A percentile compares a stretch with the other conserved stretches of the same genome.
Conservation (phyloP, 2,888 invertebrate species). For the Tipula helvola region DNA sequence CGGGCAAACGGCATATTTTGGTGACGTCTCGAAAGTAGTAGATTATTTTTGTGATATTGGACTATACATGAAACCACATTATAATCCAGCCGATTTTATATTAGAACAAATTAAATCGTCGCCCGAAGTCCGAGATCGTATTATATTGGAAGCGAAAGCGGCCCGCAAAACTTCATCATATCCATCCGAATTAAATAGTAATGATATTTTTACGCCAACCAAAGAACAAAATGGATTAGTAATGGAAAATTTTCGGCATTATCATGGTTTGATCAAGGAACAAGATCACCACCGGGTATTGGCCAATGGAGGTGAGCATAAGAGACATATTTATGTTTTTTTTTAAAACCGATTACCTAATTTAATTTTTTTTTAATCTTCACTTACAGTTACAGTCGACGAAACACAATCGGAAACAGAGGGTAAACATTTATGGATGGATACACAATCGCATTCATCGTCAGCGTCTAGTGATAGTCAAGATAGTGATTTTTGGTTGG, state of each 20-base stretch:
- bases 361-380: not conserved
- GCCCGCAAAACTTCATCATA: slow-evolving; percentile 45
- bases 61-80: slow-evolving; percentile 58
- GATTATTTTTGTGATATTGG: slow-evolving; percentile 60
- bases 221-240: slow-evolving; percentile 14
- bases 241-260: slow-evolving; percentile 14
- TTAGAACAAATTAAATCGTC: slow-evolving; percentile 66
- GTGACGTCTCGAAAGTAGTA: slow-evolving; percentile 55
- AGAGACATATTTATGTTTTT: not conserved
- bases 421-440: slow-evolving; percentile 53
- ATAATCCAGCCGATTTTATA: slow-evolving; percentile 76
- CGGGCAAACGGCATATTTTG: slow-evolving; percentile 66
- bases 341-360: not conserved
- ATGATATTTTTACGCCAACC: slow-evolving; percentile 5
- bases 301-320: slow-evolving; percentile 10
- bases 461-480: slow-evolving; percentile 42
- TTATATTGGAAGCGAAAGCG: slow-evolving; percentile 51
- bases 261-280: slow-evolving; percentile 13
- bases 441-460: slow-evolving; percentile 57
- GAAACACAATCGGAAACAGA: slow-evolving; percentile 20
- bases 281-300: slow-evolving; percentile 13
- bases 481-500: slow-evolving; percentile 52
- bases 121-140: slow-evolving; percentile 51
- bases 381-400: slow-evolving; percentile 10
- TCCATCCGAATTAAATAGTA: slow-evolving; percentile 39